Evolutionary conservation across 2,797 vertebrate species (phyloP), one percentile per base, ranked within the genome.

Genomic region (Galagoides demidoff): DNA sequence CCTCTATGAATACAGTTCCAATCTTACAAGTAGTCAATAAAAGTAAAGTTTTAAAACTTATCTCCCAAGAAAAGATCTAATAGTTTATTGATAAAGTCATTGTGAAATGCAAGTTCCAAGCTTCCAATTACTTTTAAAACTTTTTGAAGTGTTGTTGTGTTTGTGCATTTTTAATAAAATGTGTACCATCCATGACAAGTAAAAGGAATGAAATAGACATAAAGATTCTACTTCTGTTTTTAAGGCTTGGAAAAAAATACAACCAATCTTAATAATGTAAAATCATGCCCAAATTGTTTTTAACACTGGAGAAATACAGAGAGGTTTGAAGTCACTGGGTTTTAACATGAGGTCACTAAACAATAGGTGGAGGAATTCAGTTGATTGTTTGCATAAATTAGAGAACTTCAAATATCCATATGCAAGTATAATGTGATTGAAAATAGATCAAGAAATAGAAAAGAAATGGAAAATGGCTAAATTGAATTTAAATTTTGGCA

Each of bases 401-500:
- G 43, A 82, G 9, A 78, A 85, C 85, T 85, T 88, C n/a, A 94
- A 37, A 85, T 74, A 78, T 49, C 4, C 87, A 87, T 94, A 94
- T 52, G 14, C 14, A 52, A 52, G 49, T 16, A 0, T 8, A 79
- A 83, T 92, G 8, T 12, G 79, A 89, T 4, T 89, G 31, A 91
- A 52, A 94, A 1, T 7, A 96, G 97, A 87, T 57, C 85, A 83
- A 84, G 71, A 63, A 95, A 93, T 87, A 83, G 77, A 73, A 37
- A 43, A 39, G 3, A 27, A 0, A 0, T 71, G 3, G 70, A 39
- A 7, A 64, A 22, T 19, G 29, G 3, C 39, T 83, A 95, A 63
- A 5, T 71, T 96, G 3, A 57, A 61, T 96, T 78, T 89, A 94
- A 92, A 39, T 90, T 95, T 89, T 97, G 37, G 20, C 57, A 98